Evolutionary conservation across 2,888 invertebrate species (phyloP), one percentile per base, ranked within the genome.

Genomic region (Mactromeris polynyma): DNA sequence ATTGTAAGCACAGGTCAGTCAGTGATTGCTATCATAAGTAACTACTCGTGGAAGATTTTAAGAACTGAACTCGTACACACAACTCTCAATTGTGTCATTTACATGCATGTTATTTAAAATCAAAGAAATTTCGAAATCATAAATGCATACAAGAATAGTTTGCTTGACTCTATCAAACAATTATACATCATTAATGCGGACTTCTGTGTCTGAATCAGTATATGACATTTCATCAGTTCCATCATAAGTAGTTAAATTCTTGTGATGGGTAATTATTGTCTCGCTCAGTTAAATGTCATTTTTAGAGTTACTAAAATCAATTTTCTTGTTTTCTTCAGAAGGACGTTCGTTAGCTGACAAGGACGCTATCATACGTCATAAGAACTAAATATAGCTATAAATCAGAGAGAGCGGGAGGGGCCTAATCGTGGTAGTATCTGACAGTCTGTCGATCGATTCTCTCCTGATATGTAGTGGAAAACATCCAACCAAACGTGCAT

Each of bases 391-490:
- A 90, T 90, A 90, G 87, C 69, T 31, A 81, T 85, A 81, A 80
- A 79, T 90, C 86, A 83, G 83, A 79, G 82, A 51, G 51, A 79
- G 81, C 33, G 84, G 88, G 88, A 89, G 90, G 90, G 87, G 84
- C 73, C 51, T 79, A 89, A 81, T 40, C 82, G 69, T 36, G 51
- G 81, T 79, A 82, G 81, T 82, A 87, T 81, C 87, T 89, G 88
- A 89, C 88, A 88, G 83, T 51, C 80, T 21, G 73, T 36, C 88
- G 86, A 90, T 90, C 88, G 87, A 90, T 88, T 73, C 64, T 36
- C 36, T 33, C 64, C 64, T 78, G 82, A 78, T 80, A 81, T 64
- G 51, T 26, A 51, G 54, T 73, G 54, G 38, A 77, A 58, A 82
- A 78, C 81, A 73, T 78, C 82, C 86, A 87, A 78, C 78, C 77